Evolutionary conservation across 2,797 vertebrate genomes (phyloP).

Genomic region (Acanthurus leucopareius): DNA sequence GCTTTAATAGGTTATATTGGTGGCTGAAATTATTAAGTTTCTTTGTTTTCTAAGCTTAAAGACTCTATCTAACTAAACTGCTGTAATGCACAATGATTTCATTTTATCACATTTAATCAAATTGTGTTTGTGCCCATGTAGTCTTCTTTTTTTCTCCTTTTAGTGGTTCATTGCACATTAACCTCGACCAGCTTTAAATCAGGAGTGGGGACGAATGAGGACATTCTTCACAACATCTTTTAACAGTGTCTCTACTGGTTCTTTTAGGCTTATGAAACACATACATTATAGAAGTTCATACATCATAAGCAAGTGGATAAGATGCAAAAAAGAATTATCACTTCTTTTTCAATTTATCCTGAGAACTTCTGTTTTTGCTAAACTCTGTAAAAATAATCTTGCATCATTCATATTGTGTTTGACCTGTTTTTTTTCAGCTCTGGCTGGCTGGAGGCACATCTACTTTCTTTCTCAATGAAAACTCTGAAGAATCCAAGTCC

Average conservation of each 20-base stretch:
- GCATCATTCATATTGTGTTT: too few species aligned
- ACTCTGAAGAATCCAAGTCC: too few species aligned
- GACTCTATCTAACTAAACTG: not conserved
- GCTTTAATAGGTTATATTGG: not conserved
- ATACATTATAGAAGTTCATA: not conserved
- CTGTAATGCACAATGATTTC: not conserved
- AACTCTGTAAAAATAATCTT: too few species aligned
- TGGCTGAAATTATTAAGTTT: not conserved
- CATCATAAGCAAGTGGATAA: not conserved
- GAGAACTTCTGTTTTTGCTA: not conserved
- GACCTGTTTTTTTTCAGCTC: too few species aligned
- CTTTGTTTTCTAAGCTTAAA: not conserved
- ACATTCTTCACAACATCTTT: not conserved
- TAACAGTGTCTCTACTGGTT: not conserved
- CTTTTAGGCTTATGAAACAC: not conserved
- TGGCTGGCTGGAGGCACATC: too few species aligned
- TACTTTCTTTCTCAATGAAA: too few species aligned
- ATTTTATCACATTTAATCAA: not conserved
- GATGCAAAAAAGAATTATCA: not conserved
- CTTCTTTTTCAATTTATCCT: not conserved
- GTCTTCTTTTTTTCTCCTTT: not conserved
- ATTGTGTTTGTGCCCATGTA: not conserved
- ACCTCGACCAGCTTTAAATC: not conserved
- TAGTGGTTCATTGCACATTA: not conserved
- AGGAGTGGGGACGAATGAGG: not conserved